Base-by-base conservation (phyloP, 2,113 vertebrate genomes). In the Panthera uncia region DNA sequence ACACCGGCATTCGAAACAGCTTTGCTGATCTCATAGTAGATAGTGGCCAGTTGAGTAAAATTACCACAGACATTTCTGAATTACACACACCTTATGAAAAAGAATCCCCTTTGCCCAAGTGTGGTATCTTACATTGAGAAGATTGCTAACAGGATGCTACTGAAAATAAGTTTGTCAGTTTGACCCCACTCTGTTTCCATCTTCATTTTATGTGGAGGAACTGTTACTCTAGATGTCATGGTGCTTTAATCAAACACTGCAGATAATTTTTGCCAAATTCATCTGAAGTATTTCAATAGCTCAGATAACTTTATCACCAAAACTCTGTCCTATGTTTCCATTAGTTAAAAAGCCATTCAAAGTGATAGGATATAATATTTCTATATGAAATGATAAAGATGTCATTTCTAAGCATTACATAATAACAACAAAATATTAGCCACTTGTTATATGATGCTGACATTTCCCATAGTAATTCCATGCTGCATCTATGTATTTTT, bases 1-100 rank as follows among this genome's bases (percentile, higher is more conserved):
- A 45, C 3, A 41, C 31, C 19, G 92, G 55, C 25, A 66, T 25
- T 87, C 69, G 11, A 92, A 84, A 96, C 21, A 27, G 16, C 0
- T 19, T 80, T 92, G 63, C 76, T 85, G 63, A 91, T 94, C 92
- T 92, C 83, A 55, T 31, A 93, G 4, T 36, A 55, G 19, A 29
- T 82, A 86, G 96, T 83, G 21, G 14, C 18, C 61, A 61, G 48
- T 65, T 95, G 76, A 55, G 38, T 78, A 95, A 52, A 85, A 87
- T 41, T 81, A 81, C 36, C 50, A 91, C 48, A 87, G 63, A 79
- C 27, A 80, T 95, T 95, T 95, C 41, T 88, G 19, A 98, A 94
- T 95, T 81, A 94, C 50, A 91, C 4, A 76, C 13, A 23, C 38
- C 27, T 92, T 96, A 93, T 89, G 85, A 82, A 97, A 97, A 97